Conservation (phyloP, 2,797 vertebrate genomes). For the Artibeus lituratus region DNA sequence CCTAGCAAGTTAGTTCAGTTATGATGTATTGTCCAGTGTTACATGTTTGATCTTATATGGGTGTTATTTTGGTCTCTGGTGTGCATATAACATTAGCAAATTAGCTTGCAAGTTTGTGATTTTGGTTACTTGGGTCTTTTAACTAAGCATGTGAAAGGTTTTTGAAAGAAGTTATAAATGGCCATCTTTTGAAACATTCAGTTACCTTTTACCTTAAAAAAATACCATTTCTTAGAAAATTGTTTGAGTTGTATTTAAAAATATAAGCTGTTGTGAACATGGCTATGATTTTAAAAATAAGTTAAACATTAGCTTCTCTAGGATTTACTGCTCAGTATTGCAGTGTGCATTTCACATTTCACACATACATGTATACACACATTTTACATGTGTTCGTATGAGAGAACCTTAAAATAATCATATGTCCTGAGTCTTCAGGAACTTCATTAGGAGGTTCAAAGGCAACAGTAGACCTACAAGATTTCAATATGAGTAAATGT, state of each 20-base stretch:
- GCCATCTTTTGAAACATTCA: constrained; percentile 12
- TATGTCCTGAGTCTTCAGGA: background rate
- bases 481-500: background rate
- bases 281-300: background rate
- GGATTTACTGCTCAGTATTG: background rate
- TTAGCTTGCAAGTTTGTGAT: constrained; percentile 7
- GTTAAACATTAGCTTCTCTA: background rate
- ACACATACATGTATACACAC: background rate
- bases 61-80: constrained; percentile 26
- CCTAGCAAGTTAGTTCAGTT: background rate
- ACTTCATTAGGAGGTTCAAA: constrained; percentile 13
- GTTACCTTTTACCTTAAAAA: constrained; percentile 4
- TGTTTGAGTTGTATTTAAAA: constrained; percentile 21
- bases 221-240: constrained; percentile 29
- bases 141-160: background rate
- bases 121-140: constrained; percentile 1
- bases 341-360: background rate
- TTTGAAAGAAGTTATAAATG: constrained; percentile 30
- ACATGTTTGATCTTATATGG: background rate
- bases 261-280: background rate
- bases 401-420: background rate
- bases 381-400: background rate
- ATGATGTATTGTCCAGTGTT: background rate
- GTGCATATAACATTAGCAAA: background rate
- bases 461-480: background rate